Conservation (phyloP, 2,797 vertebrate species). For the Taeniopygia guttata region DNA sequence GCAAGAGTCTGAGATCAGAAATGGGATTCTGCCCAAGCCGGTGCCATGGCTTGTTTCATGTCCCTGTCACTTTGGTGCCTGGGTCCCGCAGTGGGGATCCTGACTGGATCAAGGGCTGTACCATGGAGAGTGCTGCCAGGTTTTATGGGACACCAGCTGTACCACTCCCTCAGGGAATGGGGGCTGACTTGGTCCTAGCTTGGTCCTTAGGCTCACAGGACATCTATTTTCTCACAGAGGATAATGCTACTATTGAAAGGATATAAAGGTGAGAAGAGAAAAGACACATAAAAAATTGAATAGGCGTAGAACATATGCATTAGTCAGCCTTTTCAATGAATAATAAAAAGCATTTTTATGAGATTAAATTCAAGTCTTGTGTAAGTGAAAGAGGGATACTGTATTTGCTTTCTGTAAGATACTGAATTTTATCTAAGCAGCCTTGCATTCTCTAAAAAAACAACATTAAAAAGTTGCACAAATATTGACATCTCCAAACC, state of each 20-base stretch:
- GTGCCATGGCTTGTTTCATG: background rate
- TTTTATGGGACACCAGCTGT: background rate
- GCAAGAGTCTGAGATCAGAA: background rate
- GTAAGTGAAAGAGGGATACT: background rate
- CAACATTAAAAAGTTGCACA: background rate
- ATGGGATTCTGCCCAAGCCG: background rate
- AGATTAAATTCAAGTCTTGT: conserved; percentile 29
- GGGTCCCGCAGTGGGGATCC: background rate
- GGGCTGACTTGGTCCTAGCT: background rate
- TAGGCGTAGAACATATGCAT: background rate
- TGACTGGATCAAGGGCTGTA: background rate
- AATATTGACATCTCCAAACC: background rate
- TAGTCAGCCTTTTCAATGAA: conserved; percentile 36
- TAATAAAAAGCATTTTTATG: conserved; percentile 21
- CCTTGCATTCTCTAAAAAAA: background rate
- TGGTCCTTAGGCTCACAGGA: background rate
- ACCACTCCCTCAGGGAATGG: background rate
- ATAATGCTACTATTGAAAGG: background rate
- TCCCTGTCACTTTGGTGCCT: background rate
- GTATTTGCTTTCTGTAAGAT: background rate
- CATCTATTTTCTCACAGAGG: background rate
- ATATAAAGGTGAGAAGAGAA: background rate
- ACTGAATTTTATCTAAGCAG: background rate
- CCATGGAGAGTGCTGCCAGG: background rate
- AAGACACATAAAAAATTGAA: background rate